Percentiles rank a stretch among this genome's conserved stretches.
Conservation (phyloP, 2,113 vertebrate genomes). For the cattle (Bos taurus) region DNA sequence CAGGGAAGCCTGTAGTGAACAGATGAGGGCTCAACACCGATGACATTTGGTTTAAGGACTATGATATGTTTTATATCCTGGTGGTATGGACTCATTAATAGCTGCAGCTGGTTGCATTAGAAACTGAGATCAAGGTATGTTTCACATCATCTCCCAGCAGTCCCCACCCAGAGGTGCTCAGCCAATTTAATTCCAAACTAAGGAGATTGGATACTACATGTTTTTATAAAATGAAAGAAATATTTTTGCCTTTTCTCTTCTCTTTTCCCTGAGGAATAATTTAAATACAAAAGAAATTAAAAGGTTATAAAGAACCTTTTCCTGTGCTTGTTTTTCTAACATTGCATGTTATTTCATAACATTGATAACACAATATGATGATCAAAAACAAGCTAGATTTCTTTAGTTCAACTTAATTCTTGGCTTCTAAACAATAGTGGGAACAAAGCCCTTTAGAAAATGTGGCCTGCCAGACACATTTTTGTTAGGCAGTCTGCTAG, state of each 20-base stretch:
- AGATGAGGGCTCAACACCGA: neutral
- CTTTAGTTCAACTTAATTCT: neutral
- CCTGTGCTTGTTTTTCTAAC: conserved; percentile 6
- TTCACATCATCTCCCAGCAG: neutral
- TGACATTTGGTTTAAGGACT: neutral
- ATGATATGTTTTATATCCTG: neutral
- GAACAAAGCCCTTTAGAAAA: conserved; percentile 23
- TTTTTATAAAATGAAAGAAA: conserved; percentile 1
- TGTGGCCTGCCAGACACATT: neutral
- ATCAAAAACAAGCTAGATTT: neutral
- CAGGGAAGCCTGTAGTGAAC: neutral
- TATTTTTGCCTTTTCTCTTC: neutral
- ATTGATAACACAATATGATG: neutral
- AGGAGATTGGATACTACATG: neutral
- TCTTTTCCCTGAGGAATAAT: neutral
- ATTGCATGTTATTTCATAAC: neutral
- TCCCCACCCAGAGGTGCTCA: neutral
- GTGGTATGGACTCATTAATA: neutral
- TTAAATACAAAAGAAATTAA: conserved; percentile 31
- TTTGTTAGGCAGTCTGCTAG: neutral
- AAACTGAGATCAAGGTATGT: neutral
- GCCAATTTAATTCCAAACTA: neutral
- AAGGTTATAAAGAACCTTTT: neutral
- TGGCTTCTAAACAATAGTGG: conserved; percentile 35
- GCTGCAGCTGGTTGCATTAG: neutral